Conservation (phyloP, 2,113 vertebrate genomes). For the Cryptomyrus ogoouensis region DNA sequence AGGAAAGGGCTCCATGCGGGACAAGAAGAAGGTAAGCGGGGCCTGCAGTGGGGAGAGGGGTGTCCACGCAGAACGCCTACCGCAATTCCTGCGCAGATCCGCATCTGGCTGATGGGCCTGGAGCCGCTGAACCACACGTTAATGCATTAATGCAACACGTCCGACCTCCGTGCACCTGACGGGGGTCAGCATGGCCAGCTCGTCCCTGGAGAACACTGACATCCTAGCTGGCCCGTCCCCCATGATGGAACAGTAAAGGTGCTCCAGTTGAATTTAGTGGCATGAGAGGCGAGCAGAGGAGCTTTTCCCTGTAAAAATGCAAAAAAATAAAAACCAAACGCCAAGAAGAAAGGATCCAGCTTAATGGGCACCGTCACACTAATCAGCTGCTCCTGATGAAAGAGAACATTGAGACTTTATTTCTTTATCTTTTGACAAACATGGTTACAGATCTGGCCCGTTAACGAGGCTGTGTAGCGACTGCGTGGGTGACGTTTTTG, state of each 20-base stretch:
- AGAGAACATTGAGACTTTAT: neutral
- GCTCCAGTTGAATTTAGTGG: neutral
- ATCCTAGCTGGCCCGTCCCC: neutral
- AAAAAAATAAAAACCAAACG: neutral
- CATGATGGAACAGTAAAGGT: neutral
- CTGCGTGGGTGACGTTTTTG: neutral
- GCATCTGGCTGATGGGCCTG: neutral
- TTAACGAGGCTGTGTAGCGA: neutral
- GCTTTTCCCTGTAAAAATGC: neutral
- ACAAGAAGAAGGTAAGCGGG: slow-evolving; percentile 92
- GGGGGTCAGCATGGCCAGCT: neutral
- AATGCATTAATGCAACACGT: neutral
- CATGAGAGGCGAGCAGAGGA: neutral
- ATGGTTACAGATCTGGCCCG: neutral
- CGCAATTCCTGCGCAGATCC: neutral
- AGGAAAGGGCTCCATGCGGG: slow-evolving; percentile 97
- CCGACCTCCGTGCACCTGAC: neutral
- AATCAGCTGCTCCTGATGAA: neutral
- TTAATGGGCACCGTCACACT: neutral
- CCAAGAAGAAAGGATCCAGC: neutral
- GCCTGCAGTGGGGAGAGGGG: neutral
- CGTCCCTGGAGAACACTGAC: neutral
- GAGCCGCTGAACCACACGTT: neutral
- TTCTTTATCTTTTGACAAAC: neutral
- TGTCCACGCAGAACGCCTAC: neutral